A percentile compares a stretch with the other conserved stretches of the same genome.
Evolutionary conservation across 30 jellyfish, hydroid and myxozoan species (phyloP).

Genomic region (Clytia hemisphaerica): DNA sequence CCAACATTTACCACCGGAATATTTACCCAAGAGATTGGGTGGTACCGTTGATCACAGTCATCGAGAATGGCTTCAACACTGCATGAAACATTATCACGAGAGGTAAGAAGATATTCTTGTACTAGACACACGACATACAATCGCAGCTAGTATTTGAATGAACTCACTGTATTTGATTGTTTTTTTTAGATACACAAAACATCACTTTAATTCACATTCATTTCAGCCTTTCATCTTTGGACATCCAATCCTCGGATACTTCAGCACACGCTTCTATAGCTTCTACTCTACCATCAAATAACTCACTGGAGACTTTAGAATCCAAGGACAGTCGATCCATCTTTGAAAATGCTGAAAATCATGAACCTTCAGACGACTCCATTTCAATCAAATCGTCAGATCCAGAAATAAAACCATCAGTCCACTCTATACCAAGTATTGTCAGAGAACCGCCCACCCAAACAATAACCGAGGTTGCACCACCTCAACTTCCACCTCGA

Average conservation of each 20-base stretch:
- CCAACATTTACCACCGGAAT: constrained; percentile 39
- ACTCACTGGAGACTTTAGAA: no score
- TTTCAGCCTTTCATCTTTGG: no score
- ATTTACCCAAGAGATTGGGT: constrained; percentile 64
- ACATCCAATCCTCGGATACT: neutral
- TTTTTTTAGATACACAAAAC: no score
- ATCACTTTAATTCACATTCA: neutral
- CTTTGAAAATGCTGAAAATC: neutral
- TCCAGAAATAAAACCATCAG: neutral
- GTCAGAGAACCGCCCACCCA: neutral
- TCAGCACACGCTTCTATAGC: no score
- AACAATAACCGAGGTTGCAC: neutral
- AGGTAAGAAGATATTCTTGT: neutral
- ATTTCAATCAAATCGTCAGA: neutral
- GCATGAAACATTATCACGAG: constrained; percentile 2
- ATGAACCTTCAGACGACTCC: constrained; percentile 9
- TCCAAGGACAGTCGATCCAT: neutral
- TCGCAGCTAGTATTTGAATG: no score
- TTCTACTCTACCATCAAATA: no score
- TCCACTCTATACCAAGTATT: neutral
- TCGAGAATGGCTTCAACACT: constrained; percentile 50
- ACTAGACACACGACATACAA: neutral
- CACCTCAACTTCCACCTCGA: neutral
- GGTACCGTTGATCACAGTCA: constrained; percentile 60
- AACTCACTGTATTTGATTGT: no score